Evolutionary conservation across 2,888 invertebrate genomes (phyloP).

Genomic region (Panorpa germanica): DNA sequence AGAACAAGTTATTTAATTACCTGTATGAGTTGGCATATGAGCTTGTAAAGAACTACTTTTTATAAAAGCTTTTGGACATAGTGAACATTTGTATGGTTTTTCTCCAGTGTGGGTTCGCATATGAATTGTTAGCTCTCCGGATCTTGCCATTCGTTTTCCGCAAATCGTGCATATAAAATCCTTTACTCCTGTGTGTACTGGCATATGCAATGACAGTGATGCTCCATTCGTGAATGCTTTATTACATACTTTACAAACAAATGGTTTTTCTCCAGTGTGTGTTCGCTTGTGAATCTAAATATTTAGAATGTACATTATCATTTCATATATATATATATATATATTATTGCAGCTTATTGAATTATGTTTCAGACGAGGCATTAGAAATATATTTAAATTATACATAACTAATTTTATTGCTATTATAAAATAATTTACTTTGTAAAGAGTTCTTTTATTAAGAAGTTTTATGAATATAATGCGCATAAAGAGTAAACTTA

Average conservation of each 20-base stretch:
- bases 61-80: slow-evolving; percentile 12
- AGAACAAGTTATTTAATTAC: slow-evolving; percentile 5
- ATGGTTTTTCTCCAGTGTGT: slow-evolving; percentile 12
- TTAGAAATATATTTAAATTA: too few species aligned
- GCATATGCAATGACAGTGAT: slow-evolving; percentile 12
- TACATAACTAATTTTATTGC: too few species aligned
- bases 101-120: slow-evolving; percentile 12
- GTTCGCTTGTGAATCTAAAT: slow-evolving; percentile 10
- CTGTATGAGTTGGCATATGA: slow-evolving; percentile 12
- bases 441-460: too few species aligned
- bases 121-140: slow-evolving; percentile 12
- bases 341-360: too few species aligned
- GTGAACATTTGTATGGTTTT: slow-evolving; percentile 11
- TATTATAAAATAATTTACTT: too few species aligned
- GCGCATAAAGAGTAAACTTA: too few species aligned
- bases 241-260: slow-evolving; percentile 11
- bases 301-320: too few species aligned
- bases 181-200: slow-evolving; percentile 12
- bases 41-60: slow-evolving; percentile 12
- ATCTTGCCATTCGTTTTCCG: slow-evolving; percentile 12
- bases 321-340: too few species aligned
- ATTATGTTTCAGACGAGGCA: too few species aligned
- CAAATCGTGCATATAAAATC: slow-evolving; percentile 12
- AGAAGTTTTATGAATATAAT: too few species aligned
- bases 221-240: slow-evolving; percentile 13